These are phyloP conservation scores for Paraplagusia blochii DNA, from an alignment of 2,113 vertebrate genomes.

Conservation along the genomic window DNA sequence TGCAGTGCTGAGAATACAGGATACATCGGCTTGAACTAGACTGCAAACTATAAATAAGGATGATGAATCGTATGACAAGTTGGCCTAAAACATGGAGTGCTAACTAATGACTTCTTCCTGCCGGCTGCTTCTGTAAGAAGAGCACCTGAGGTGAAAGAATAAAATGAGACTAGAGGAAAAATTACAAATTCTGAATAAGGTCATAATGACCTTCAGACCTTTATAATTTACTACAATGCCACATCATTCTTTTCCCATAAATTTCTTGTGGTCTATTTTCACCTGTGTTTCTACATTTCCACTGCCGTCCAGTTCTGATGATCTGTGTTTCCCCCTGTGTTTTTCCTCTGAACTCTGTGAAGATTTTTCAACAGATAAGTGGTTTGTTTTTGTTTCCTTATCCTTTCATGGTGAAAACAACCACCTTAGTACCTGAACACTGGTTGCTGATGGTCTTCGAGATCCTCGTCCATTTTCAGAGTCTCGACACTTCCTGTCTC, in stretches of 20 bases:
- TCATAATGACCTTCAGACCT: too few relatives aligned
- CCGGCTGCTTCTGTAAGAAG: conserved; percentile 11
- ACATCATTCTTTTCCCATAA: too few relatives aligned
- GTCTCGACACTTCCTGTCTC: conserved; percentile 62
- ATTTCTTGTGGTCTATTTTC: not conserved
- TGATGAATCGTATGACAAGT: conserved; percentile 43
- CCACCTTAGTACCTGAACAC: conserved; percentile 54
- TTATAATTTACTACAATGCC: too few relatives aligned
- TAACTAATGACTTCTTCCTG: conserved; percentile 27
- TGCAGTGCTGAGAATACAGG: conserved; percentile 22
- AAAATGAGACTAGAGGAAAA: conserved; percentile 7
- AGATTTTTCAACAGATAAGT: conserved; percentile 1
- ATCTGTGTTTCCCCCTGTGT: conserved; percentile 46
- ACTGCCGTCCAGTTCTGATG: conserved; percentile 39
- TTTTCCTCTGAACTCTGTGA: conserved; percentile 50
- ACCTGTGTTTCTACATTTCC: conserved; percentile 63
- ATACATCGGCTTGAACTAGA: conserved; percentile 7
- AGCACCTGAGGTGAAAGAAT: conserved; percentile 1
- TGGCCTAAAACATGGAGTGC: conserved; percentile 42
- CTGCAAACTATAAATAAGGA: conserved; percentile 44
- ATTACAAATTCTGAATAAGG: too few relatives aligned
- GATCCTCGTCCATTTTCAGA: conserved; percentile 56
- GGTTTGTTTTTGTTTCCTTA: not conserved
- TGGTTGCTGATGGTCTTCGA: conserved; percentile 54
- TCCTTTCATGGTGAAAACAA: not conserved